These are phyloP conservation scores for Sarcophaga subvicina DNA, from an alignment of 2,888 invertebrate species.

Conservation along the genomic window DNA sequence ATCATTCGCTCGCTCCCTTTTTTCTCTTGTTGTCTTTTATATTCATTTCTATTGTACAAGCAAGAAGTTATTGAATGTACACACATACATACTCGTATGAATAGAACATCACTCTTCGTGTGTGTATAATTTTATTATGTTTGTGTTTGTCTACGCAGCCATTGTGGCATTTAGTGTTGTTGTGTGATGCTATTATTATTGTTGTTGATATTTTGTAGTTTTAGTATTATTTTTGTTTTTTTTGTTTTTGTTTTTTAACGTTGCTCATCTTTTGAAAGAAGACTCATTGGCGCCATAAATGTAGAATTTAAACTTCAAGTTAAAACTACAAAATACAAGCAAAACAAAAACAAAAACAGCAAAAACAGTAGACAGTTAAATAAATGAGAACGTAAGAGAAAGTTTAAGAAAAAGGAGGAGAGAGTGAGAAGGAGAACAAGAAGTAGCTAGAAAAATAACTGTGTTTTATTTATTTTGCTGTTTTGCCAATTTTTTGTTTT, in stretches of 20 bases:
- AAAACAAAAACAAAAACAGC: background rate
- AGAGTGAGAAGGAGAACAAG: background rate
- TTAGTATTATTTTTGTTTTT: constrained; percentile 20
- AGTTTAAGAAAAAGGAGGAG: too few relatives aligned
- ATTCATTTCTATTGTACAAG: too few relatives aligned
- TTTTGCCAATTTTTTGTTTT: background rate
- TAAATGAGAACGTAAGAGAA: too few relatives aligned
- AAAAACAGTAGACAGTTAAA: constrained; percentile 6
- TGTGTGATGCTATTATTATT: background rate
- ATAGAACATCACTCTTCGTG: background rate
- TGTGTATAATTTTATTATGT: constrained; percentile 18
- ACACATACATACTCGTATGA: background rate
- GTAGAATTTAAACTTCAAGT: constrained; percentile 18
- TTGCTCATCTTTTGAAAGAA: constrained; percentile 48
- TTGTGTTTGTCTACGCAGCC: constrained; percentile 63
- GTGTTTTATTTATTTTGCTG: constrained; percentile 1
- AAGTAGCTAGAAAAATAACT: constrained; percentile 12
- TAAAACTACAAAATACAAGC: background rate
- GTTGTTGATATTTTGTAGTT: background rate
- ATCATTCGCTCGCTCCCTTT: too few relatives aligned
- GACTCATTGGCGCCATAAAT: constrained; percentile 65
- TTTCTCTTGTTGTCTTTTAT: too few relatives aligned
- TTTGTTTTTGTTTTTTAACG: constrained; percentile 4
- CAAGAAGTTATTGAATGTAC: background rate
- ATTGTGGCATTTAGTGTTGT: constrained; percentile 56